Evolutionary conservation across 2,888 invertebrate genomes (phyloP).

Genomic region (Calliphora vomitoria): DNA sequence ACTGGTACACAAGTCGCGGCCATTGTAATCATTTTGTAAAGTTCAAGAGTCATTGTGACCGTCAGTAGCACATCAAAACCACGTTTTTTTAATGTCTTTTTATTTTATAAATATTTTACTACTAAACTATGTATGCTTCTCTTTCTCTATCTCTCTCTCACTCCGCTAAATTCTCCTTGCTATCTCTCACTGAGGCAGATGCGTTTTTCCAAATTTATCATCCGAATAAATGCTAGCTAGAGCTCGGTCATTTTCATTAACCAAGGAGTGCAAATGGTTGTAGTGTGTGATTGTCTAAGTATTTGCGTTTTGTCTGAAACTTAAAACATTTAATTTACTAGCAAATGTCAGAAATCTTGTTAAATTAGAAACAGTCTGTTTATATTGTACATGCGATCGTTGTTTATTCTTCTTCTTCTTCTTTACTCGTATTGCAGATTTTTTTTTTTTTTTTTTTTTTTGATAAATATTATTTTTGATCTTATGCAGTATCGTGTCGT

Average conservation of each 20-base stretch:
- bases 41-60: slow-evolving; percentile 73
- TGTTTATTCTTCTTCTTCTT: neutral
- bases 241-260: slow-evolving; percentile 18
- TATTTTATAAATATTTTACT: slow-evolving; percentile 1
- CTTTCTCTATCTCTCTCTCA: neutral
- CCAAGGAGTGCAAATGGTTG: neutral
- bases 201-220: slow-evolving; percentile 22
- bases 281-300: slow-evolving; percentile 5
- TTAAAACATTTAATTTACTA: slow-evolving; percentile 38
- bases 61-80: slow-evolving; percentile 57
- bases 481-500: slow-evolving; percentile 58
- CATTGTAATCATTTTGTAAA: slow-evolving; percentile 73
- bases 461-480: slow-evolving; percentile 39
- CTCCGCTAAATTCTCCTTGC: neutral
- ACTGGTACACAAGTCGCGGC: slow-evolving; percentile 72
- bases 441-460: neutral
- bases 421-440: slow-evolving; percentile 5
- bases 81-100: slow-evolving; percentile 37
- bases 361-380: slow-evolving; percentile 37
- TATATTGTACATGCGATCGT: slow-evolving; percentile 5
- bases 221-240: neutral
- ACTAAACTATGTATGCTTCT: neutral
- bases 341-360: slow-evolving; percentile 69
- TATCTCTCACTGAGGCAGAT: neutral
- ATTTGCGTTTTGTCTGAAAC: slow-evolving; percentile 18